These are phyloP conservation scores for Brachionus sp. DNA, from an alignment of 1,140 invertebrate species.

Conservation along the genomic window DNA sequence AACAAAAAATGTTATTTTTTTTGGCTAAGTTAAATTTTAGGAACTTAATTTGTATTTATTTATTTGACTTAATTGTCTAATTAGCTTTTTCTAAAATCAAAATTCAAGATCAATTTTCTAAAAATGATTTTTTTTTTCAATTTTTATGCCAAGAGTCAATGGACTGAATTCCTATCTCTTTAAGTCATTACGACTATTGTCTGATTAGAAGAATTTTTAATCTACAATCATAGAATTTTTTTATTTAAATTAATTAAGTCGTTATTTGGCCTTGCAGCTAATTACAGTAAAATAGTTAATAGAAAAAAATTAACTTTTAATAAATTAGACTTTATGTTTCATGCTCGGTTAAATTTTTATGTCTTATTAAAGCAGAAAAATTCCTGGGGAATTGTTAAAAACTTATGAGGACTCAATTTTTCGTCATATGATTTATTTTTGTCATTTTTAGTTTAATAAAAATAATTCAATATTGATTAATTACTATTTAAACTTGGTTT, in stretches of 20 bases:
- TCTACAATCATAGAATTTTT: neutral
- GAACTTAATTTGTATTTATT: neutral
- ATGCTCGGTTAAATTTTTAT: neutral
- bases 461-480: neutral
- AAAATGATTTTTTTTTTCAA: neutral
- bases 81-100: too few species aligned
- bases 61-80: neutral
- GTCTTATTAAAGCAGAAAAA: neutral
- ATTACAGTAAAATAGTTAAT: neutral
- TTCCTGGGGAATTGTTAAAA: neutral
- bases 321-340: neutral
- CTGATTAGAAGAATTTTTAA: neutral
- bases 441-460: neutral
- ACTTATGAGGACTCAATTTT: neutral
- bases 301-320: neutral
- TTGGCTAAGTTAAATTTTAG: neutral
- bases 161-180: neutral
- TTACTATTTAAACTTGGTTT: neutral
- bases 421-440: neutral
- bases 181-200: neutral
- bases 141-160: neutral
- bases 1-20: neutral
- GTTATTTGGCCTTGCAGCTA: neutral
- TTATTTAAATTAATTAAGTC: neutral
- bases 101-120: neutral